Conservation (phyloP, 2,888 invertebrate genomes). For the Esperia sulphurella region DNA sequence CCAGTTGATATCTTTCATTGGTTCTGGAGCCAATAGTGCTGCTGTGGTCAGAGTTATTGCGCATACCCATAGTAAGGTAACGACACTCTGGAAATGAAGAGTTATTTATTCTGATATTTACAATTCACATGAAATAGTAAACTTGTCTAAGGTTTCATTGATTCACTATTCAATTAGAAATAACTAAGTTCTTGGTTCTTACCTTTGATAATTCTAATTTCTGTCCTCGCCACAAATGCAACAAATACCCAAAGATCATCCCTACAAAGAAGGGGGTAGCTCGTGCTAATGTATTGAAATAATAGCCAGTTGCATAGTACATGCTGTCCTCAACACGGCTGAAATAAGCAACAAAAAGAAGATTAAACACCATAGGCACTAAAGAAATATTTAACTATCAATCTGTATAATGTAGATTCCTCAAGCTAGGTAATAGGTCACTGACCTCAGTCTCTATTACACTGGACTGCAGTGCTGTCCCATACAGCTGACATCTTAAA, state of each 20-base stretch:
- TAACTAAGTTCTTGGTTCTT: too few species aligned
- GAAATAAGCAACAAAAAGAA: background rate
- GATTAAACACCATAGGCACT: too few species aligned
- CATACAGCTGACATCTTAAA: too few species aligned
- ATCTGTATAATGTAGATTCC: too few species aligned
- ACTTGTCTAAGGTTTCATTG: too few species aligned
- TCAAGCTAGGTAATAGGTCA: too few species aligned
- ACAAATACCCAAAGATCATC: conserved; percentile 39
- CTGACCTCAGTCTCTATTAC: too few species aligned
- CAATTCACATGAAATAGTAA: too few species aligned
- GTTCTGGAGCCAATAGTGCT: conserved; percentile 25
- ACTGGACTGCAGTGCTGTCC: too few species aligned
- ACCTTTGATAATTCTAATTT: conserved; percentile 28
- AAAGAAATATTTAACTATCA: too few species aligned
- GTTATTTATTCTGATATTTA: too few species aligned
- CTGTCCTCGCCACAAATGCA: conserved; percentile 25
- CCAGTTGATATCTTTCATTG: conserved; percentile 25
- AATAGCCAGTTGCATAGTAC: conserved; percentile 24
- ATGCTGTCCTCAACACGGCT: background rate
- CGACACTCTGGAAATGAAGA: conserved; percentile 16
- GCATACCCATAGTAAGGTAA: conserved; percentile 21
- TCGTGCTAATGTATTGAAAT: conserved; percentile 46
- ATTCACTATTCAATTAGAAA: too few species aligned
- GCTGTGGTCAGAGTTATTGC: conserved; percentile 16
- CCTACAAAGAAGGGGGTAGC: conserved; percentile 42